Evolutionary conservation across 2,113 vertebrate species (phyloP).

Genomic region (Bos indicus): DNA sequence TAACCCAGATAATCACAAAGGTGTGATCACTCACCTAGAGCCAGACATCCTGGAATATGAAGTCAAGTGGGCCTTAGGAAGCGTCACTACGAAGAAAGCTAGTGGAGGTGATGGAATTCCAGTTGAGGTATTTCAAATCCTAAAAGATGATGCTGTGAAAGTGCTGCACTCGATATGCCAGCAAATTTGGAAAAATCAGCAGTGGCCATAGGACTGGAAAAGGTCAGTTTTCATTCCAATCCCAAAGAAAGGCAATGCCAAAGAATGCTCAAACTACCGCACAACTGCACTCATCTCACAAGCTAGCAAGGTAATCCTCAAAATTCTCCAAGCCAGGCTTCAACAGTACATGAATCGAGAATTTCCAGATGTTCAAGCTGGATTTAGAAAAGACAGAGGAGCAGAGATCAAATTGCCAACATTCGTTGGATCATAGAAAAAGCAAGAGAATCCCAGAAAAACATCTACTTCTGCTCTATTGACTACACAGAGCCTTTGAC

Average conservation of each 20-base stretch:
- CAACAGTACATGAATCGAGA: background rate
- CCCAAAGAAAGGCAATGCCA: background rate
- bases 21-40: background rate
- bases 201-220: background rate
- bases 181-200: background rate
- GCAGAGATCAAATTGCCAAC: background rate
- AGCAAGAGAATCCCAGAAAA: background rate
- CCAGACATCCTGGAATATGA: background rate
- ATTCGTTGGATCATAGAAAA: background rate
- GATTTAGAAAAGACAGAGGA: background rate
- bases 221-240: background rate
- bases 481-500: background rate
- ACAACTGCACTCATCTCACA: background rate
- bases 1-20: background rate
- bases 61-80: background rate
- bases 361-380: background rate
- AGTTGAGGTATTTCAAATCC: background rate
- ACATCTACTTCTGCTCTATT: background rate
- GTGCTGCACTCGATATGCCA: background rate
- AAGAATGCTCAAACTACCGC: background rate
- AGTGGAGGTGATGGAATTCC: background rate
- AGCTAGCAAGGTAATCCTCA: background rate
- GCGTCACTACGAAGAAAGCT: background rate
- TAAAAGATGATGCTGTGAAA: background rate
- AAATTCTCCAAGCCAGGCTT: background rate